Conservation (phyloP, 2,888 invertebrate genomes). For the Lasioglossum oenotherae region DNA sequence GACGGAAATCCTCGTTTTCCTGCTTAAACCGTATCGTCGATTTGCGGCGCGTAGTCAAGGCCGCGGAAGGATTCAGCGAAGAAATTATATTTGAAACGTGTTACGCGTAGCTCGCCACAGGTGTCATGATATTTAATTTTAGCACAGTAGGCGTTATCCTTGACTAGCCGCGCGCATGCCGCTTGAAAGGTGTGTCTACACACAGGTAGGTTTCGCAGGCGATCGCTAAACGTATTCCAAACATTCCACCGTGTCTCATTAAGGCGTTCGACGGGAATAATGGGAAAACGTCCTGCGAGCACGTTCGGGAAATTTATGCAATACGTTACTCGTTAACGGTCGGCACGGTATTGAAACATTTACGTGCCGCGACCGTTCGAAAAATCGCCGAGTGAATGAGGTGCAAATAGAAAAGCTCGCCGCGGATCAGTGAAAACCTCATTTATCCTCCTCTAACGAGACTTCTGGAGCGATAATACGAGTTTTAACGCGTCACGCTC, state of each 20-base stretch:
- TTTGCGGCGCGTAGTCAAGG: conserved; percentile 15
- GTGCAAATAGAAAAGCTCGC: background rate
- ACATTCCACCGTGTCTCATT: conserved; percentile 56
- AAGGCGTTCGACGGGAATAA: conserved; percentile 53
- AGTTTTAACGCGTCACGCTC: background rate
- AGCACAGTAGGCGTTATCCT: conserved; percentile 66
- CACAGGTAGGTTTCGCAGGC: conserved; percentile 36
- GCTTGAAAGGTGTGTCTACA: background rate
- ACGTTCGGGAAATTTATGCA: conserved; percentile 35
- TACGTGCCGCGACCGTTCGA: background rate
- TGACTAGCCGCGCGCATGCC: conserved; percentile 54
- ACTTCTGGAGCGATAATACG: background rate
- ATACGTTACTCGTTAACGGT: conserved; percentile 21
- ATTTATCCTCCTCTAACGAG: conserved; percentile 1
- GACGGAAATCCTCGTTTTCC: background rate
- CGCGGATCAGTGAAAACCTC: background rate
- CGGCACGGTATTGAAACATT: background rate
- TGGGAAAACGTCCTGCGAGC: conserved; percentile 40
- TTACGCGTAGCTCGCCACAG: conserved; percentile 53
- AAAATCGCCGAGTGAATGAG: background rate
- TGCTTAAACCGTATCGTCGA: background rate
- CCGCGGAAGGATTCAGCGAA: conserved; percentile 26
- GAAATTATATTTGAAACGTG: conserved; percentile 55
- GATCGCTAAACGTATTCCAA: conserved; percentile 58
- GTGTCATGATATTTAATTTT: conserved; percentile 65